Percentiles rank a stretch among this genome's conserved stretches.
phyloP scores from a whole-genome alignment of 2,888 invertebrate genomes.

The Protophormia terraenovae region DNA sequence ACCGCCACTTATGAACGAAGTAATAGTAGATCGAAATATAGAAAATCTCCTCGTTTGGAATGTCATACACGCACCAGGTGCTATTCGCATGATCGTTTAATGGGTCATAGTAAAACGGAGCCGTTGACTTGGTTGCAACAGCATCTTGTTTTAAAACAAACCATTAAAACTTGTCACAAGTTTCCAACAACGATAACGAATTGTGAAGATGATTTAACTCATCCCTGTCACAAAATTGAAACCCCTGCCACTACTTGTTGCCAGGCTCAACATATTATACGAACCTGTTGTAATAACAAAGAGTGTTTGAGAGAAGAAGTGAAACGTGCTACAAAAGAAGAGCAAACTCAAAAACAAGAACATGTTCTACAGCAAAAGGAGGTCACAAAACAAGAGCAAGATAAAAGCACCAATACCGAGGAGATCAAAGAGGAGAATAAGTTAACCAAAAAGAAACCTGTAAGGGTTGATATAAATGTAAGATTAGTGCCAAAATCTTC shows the following conservation, averaged over 20 bases:
- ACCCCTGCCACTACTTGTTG: conserved; percentile 58
- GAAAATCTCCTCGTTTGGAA: conserved; percentile 42
- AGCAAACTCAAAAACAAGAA: too few species aligned
- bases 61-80: conserved; percentile 20
- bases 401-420: conserved; percentile 35
- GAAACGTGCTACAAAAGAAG: not conserved
- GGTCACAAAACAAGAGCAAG: conserved; percentile 12
- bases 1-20: conserved; percentile 27
- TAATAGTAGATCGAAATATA: conserved; percentile 34
- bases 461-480: conserved; percentile 90
- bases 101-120: conserved; percentile 74
- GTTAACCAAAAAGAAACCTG: conserved; percentile 72
- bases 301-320: conserved; percentile 21
- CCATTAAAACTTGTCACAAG: conserved; percentile 70
- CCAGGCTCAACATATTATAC: conserved; percentile 44
- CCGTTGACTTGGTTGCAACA: conserved; percentile 81
- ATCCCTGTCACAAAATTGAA: not conserved
- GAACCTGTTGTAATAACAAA: conserved; percentile 62
- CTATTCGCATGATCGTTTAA: conserved; percentile 53
- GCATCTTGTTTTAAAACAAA: conserved; percentile 80
- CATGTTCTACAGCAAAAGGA: too few species aligned
- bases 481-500: conserved; percentile 86
- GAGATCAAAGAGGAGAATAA: not conserved
- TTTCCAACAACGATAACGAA: conserved; percentile 57
- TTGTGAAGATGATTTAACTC: not conserved